These are phyloP conservation scores for Agapornis roseicollis DNA, from an alignment of 2,113 vertebrate genomes.

Conservation along the genomic window DNA sequence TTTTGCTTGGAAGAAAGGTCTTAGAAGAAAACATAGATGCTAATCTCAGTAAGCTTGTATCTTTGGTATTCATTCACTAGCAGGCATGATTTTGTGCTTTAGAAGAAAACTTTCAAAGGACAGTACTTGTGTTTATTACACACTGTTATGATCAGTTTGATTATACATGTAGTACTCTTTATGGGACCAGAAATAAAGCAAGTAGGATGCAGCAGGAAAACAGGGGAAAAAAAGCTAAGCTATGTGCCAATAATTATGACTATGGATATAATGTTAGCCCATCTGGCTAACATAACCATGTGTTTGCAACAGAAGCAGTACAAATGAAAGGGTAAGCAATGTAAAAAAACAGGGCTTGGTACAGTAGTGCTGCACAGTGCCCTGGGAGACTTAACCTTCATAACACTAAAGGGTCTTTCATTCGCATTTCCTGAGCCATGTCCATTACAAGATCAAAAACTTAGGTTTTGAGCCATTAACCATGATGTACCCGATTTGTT, in stretches of 20 bases:
- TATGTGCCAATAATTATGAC: background rate
- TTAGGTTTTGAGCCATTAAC: background rate
- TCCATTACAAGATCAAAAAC: background rate
- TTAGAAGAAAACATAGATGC: constrained; percentile 1
- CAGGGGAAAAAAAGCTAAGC: background rate
- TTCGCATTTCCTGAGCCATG: background rate
- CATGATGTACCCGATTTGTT: background rate
- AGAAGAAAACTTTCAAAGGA: background rate
- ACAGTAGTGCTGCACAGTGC: background rate
- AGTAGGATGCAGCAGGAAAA: background rate
- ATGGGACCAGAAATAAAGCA: background rate
- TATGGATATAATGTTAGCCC: background rate
- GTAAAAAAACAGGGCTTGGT: background rate
- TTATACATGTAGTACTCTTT: background rate
- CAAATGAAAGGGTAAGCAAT: background rate
- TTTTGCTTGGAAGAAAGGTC: constrained; percentile 22
- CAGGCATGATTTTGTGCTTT: background rate
- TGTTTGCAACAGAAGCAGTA: background rate
- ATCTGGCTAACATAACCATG: background rate
- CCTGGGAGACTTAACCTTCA: background rate
- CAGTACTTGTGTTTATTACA: background rate
- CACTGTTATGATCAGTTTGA: background rate
- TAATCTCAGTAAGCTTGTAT: constrained; percentile 1
- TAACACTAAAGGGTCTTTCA: background rate
- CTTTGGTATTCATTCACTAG: background rate